Evolutionary conservation across 2,113 vertebrate species (phyloP), one percentile per base, ranked within the genome.

Genomic region (Channa argus): DNA sequence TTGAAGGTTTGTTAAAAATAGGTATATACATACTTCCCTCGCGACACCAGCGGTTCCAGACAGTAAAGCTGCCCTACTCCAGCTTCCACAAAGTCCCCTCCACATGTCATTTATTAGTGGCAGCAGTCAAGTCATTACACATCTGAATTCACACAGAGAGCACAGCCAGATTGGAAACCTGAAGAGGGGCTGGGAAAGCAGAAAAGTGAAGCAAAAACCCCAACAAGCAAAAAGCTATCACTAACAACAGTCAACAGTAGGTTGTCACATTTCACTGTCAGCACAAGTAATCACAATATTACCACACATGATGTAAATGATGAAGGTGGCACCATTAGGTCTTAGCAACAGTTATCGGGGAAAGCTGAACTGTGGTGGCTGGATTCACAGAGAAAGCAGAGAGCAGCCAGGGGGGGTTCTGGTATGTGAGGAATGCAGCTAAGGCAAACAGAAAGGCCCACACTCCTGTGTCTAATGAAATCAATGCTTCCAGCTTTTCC

Each of bases 381-480:
- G 8, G 63, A 45, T 13, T 7, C 64, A 75, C 37, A 51, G 82
- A 71, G 86, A 85, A 71, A 82, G 78, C 61, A 63, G 74, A 58
- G 71, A 74, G 43, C 52, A 59, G 63, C 33, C 58, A 38, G 61
- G 79, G 69, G 82, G 85, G 44, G 58, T 59, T 55, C 66, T 81
- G 93, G 92, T 90, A 95, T 95, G 79, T 76, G 44, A 90, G 77
- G 92, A 95, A 95, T 95, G 90, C 80, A 79, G 91, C 82, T 69
- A 94, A 93, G 91, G 87, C 92, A 95, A 95, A 95, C 91, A 91
- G 80, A 92, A 87, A 92, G 74, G 69, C 63, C 89, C 78, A 78
- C 90, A 90, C 91, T 88, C 80, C 81, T 92, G 90, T 78, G 78
- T 87, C 82, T 92, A 93, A 94, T 93, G 89, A 94, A 94, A 92